These are phyloP conservation scores for Zygogramma bicolorata DNA, from an alignment of 2,888 invertebrate genomes.

Conservation along the genomic window DNA sequence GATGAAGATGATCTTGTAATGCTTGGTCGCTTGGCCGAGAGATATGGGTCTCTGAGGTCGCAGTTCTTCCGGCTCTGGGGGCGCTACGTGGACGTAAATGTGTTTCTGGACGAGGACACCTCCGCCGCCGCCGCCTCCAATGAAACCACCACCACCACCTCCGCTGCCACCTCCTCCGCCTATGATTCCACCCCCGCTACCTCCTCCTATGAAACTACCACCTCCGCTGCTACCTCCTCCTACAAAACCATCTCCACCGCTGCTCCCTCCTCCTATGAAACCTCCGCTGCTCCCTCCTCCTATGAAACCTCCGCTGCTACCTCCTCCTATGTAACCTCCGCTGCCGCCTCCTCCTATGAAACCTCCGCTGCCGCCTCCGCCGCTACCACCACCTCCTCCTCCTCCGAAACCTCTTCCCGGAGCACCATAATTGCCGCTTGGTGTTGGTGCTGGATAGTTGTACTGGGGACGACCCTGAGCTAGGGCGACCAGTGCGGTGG, in stretches of 20 bases:
- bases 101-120: constrained; percentile 82
- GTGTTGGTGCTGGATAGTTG: constrained; percentile 69
- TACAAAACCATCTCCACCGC: constrained; percentile 58
- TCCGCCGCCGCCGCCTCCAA: constrained; percentile 61
- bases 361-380: constrained; percentile 45
- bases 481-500: constrained; percentile 67
- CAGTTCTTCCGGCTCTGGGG: constrained; percentile 81
- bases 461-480: constrained; percentile 74
- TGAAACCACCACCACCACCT: constrained; percentile 68
- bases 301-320: constrained; percentile 34
- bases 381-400: constrained; percentile 53
- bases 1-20: constrained; percentile 92
- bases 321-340: constrained; percentile 52
- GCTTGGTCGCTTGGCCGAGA: constrained; percentile 81
- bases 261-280: constrained; percentile 36
- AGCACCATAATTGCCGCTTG: constrained; percentile 66
- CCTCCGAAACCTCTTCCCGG: constrained; percentile 60
- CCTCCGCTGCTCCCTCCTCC: constrained; percentile 43
- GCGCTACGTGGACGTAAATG: constrained; percentile 90
- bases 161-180: constrained; percentile 65
- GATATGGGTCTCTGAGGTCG: constrained; percentile 74
- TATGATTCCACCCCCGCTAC: constrained; percentile 56
- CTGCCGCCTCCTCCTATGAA: constrained; percentile 39
- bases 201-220: constrained; percentile 47
- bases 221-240: constrained; percentile 65